These are phyloP conservation scores for Lontra canadensis DNA, from an alignment of 2,113 vertebrate genomes.

Conservation along the genomic window DNA sequence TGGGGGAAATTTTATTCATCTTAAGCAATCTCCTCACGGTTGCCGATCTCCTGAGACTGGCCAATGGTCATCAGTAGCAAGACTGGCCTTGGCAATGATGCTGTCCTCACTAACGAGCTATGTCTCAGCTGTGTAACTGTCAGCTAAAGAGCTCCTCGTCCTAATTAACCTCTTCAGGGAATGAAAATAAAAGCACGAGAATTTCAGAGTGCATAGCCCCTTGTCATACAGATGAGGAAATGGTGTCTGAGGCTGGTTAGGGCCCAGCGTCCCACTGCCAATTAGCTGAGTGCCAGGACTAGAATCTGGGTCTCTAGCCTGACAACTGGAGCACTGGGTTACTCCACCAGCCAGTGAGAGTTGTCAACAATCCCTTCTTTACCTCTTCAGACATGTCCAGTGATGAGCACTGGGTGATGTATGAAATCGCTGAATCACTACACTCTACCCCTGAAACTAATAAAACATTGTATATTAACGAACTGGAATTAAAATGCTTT, in stretches of 20 bases:
- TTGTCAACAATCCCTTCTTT: background rate
- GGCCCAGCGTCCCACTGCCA: background rate
- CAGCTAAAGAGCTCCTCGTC: background rate
- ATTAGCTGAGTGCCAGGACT: background rate
- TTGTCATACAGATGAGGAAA: background rate
- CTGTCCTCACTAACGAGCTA: background rate
- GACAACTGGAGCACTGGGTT: background rate
- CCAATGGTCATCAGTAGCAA: background rate
- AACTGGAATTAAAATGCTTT: background rate
- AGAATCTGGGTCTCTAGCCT: background rate
- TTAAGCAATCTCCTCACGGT: background rate
- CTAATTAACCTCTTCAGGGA: conserved; percentile 48
- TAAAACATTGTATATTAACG: background rate
- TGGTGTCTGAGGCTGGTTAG: background rate
- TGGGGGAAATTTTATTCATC: background rate
- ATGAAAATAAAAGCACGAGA: background rate
- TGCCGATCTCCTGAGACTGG: conserved; percentile 20
- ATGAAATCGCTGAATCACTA: background rate
- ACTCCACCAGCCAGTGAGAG: background rate
- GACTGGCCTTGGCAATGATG: background rate
- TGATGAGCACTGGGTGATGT: background rate
- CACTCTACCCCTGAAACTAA: background rate
- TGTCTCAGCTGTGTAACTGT: background rate
- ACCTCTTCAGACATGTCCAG: accelerated
- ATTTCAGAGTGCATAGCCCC: background rate